Evolutionary conservation across 2,888 invertebrate genomes (phyloP).

Genomic region (Aethes cnicana): DNA sequence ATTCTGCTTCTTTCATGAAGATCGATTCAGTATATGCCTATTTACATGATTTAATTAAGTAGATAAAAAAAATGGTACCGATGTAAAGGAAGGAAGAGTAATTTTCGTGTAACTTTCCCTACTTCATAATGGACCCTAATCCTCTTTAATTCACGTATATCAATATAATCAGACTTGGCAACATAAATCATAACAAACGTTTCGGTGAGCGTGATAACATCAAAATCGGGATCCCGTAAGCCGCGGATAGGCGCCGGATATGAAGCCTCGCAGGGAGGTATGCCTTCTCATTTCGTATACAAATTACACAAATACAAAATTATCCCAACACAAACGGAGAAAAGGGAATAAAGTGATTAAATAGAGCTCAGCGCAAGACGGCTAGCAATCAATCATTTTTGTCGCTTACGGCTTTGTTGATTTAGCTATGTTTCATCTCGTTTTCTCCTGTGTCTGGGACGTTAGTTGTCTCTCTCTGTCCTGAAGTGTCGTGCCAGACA

Average conservation of each 20-base stretch:
- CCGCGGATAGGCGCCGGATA: constrained; percentile 67
- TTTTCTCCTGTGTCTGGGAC: constrained; percentile 47
- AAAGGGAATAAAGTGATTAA: constrained; percentile 84
- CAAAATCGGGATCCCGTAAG: constrained; percentile 58
- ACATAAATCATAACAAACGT: constrained; percentile 52
- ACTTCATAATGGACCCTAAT: constrained; percentile 11
- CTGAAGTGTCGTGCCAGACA: constrained; percentile 81
- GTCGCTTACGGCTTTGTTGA: constrained; percentile 77
- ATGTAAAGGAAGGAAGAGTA: no score
- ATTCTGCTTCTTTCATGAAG: no score
- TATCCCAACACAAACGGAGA: constrained; percentile 81
- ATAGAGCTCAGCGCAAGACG: constrained; percentile 82
- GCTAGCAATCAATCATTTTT: constrained; percentile 83
- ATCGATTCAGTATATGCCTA: no score
- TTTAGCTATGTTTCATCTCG: constrained; percentile 56
- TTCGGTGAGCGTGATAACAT: constrained; percentile 66
- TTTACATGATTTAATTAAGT: no score
- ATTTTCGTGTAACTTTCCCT: neutral
- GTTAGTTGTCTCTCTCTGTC: constrained; percentile 68
- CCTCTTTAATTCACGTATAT: constrained; percentile 19
- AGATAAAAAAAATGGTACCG: no score
- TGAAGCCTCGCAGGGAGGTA: constrained; percentile 64
- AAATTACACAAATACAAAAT: constrained; percentile 82
- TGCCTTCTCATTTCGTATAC: constrained; percentile 77
- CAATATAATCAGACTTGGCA: constrained; percentile 15